Base-by-base conservation (phyloP, 2,113 vertebrate species). In the Paradoxurus hermaphroditus region DNA sequence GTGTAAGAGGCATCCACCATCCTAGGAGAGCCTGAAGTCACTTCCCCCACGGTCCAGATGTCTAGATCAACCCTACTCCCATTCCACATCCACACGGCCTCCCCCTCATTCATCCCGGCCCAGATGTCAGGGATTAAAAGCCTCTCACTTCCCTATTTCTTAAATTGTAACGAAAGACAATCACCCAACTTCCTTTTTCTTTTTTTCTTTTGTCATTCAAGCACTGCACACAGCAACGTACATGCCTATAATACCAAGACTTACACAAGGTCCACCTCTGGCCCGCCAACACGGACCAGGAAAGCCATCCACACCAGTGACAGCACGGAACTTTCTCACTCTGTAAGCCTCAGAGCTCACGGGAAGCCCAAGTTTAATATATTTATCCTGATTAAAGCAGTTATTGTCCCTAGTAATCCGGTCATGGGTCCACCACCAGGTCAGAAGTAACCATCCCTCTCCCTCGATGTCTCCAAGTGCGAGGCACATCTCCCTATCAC, bases 131-230 rank as follows among this genome's bases (percentile, higher is more conserved):
- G 68, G 23, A 94, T 94, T 90, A 82, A 93, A 96, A 79, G 70
- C 39, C 34, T 95, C 63, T 29, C 63, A 81, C 56, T 97, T 92
- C 92, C 85, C 93, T 79, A 78, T 77, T 89, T 88, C 63, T 93
- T 94, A 92, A 27, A 89, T 94, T 86, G 86, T 86, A 96, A 96
- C 86, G 86, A 83, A 34, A 96, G 34, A 77, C 46, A 90, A 95
- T 77, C 73, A 94, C 18, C 36, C 31, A 86, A 68, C 39, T 75
- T 91, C 82, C 51, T 68, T 90, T 84, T 95, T 90, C 53, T 62
- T 91, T 94, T 83, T 91, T 92, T 83, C 72, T 81, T 92, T 95
- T 95, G 81, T 92, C 87, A 88, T 93, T 79, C n/a, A 94, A 88
- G 49, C 56, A 70, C 21, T 49, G 11, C 44, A 81, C 39, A 49